Base-by-base conservation (phyloP, 2,797 vertebrate genomes). In the Borostomias antarcticus region DNA sequence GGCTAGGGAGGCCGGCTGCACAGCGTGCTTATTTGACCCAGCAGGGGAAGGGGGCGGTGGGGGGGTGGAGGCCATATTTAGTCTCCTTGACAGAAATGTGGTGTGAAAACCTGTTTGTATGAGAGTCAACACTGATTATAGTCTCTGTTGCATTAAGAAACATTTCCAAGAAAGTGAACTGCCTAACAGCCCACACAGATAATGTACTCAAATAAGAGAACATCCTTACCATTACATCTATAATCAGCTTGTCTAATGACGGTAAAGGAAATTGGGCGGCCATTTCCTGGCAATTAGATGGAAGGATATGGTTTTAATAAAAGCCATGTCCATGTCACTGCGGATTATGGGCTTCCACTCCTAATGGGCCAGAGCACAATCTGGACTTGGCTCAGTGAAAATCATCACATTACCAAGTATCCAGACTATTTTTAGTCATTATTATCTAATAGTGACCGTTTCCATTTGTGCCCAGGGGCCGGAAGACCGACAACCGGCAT, bases 71-170 rank as follows among this genome's bases (percentile, higher is more conserved):
- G n/a, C n/a, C n/a, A n/a, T n/a, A n/a, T 17, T 66, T 56, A 58
- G 5, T 26, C 0, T 10, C 23, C 1, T 10, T 78, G 82, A 82
- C 65, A 62, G 59, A 71, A 64, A 81, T 74, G 58, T 48, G 70
- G 26, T 58, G 67, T 77, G 81, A 83, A 80, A 60, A 79, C 67
- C 5, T 64, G 72, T 79, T 77, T 56, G 66, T 25, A 62, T 66
- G 69, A 35, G 57, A 73, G 33, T 69, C 68, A 58, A 37, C 61
- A 64, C 58, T n/a, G n/a, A n/a, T n/a, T n/a, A n/a, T 28, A 30
- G 4, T 30, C n/a, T 30, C 30, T 52, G 65, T 47, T 54, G 23
- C 63, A 19, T 69, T 68, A 33, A 60, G 19, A 37, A 77, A 43
- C n/a, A 19, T 15, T 17, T 19, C 13, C 15, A 19, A 19, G 35